Evolutionary conservation across 2,888 invertebrate genomes (phyloP).

Genomic region (Octonoba sinensis): DNA sequence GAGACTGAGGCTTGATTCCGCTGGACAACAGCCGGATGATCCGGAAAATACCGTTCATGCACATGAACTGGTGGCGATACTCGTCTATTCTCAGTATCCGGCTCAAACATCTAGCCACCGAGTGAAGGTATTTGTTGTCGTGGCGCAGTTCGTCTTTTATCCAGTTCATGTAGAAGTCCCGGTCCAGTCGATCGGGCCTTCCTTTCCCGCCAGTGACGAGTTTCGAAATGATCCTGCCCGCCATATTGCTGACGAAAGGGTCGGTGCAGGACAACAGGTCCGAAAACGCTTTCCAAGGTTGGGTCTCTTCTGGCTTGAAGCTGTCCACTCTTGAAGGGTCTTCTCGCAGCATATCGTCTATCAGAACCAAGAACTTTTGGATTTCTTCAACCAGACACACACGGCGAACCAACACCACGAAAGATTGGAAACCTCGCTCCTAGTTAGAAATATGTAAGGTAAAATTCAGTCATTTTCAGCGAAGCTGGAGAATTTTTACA

Average conservation of each 20-base stretch:
- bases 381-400: slow-evolving; percentile 26
- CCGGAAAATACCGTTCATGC: slow-evolving; percentile 8
- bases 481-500: too few species aligned
- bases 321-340: background rate
- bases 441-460: background rate
- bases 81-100: slow-evolving; percentile 28
- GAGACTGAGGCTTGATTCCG: slow-evolving; percentile 26
- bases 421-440: slow-evolving; percentile 13
- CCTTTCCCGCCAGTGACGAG: background rate
- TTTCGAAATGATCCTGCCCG: slow-evolving; percentile 26
- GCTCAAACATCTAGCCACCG: slow-evolving; percentile 30
- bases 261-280: slow-evolving; percentile 17
- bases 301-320: background rate
- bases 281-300: slow-evolving; percentile 24
- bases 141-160: slow-evolving; percentile 11
- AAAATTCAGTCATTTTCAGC: too few species aligned
- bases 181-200: background rate
- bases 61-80: slow-evolving; percentile 27
- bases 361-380: slow-evolving; percentile 29
- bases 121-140: slow-evolving; percentile 25
- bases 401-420: background rate
- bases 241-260: slow-evolving; percentile 12
- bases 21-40: slow-evolving; percentile 15
- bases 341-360: slow-evolving; percentile 45
- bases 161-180: slow-evolving; percentile 26